Percentiles rank a stretch among this genome's conserved stretches.
phyloP scores from a whole-genome alignment of 2,888 invertebrate species.

The Drosophila birchii region DNA sequence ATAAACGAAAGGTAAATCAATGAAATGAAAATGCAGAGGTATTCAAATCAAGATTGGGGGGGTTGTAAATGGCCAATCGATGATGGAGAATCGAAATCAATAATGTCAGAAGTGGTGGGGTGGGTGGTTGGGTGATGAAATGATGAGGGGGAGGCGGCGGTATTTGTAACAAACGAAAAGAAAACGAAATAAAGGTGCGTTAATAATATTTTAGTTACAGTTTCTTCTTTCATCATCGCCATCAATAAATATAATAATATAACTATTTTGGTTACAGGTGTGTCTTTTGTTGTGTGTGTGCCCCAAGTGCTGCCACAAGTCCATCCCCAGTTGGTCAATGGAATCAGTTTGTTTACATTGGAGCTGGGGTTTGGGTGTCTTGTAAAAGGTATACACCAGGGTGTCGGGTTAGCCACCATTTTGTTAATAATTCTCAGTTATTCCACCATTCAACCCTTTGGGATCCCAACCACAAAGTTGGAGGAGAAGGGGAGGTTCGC shows the following conservation, averaged over 20 bases:
- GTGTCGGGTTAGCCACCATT: constrained; percentile 29
- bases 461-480: too few relatives aligned
- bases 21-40: constrained; percentile 45
- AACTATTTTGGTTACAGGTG: constrained; percentile 12
- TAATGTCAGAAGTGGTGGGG: constrained; percentile 22
- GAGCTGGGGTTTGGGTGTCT: background rate
- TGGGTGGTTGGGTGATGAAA: constrained; percentile 16
- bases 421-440: constrained; percentile 31
- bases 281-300: constrained; percentile 3
- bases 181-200: constrained; percentile 68
- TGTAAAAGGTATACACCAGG: constrained; percentile 4
- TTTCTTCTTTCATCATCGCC: constrained; percentile 43
- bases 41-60: constrained; percentile 50
- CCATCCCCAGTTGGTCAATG: constrained; percentile 5
- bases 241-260: constrained; percentile 39
- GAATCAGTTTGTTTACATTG: background rate
- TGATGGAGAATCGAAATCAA: constrained; percentile 23
- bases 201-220: constrained; percentile 79
- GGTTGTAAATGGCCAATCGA: constrained; percentile 43
- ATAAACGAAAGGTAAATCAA: constrained; percentile 64
- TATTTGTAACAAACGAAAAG: constrained; percentile 36
- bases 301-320: constrained; percentile 44
- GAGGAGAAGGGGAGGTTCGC: too few relatives aligned
- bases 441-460: constrained; percentile 1
- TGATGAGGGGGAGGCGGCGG: constrained; percentile 34